Conservation (phyloP, 1,140 invertebrate genomes). For the Macrotrachela quadricornifera region DNA sequence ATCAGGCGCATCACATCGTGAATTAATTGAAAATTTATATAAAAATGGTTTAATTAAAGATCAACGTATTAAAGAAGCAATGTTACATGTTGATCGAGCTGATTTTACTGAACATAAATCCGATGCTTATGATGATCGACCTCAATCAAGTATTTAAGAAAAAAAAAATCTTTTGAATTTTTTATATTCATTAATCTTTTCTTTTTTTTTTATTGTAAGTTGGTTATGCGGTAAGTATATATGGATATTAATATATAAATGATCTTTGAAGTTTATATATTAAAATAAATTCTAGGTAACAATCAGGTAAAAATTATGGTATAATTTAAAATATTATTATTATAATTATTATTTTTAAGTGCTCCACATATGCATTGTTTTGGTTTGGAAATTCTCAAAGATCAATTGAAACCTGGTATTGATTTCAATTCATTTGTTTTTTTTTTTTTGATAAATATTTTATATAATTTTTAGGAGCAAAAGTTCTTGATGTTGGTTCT, state of each 20-base stretch:
- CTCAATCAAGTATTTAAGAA: not conserved
- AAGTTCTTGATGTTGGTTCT: constrained; percentile 75
- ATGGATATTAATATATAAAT: too few relatives aligned
- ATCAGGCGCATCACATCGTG: not conserved
- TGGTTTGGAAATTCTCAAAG: constrained; percentile 64
- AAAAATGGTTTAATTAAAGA: constrained; percentile 1
- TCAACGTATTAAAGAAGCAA: constrained; percentile 3
- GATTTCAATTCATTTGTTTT: too few relatives aligned
- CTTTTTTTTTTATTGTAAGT: too few relatives aligned
- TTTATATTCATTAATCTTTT: too few relatives aligned
- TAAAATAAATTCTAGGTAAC: too few relatives aligned
- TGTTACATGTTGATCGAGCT: constrained; percentile 3
- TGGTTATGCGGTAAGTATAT: too few relatives aligned
- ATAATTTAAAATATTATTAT: too few relatives aligned
- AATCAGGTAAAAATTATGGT: too few relatives aligned
- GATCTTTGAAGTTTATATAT: too few relatives aligned
- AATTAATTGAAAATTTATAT: constrained; percentile 7
- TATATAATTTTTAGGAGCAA: constrained; percentile 30
- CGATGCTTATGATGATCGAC: constrained; percentile 4
- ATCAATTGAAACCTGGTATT: constrained; percentile 45
- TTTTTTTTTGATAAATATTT: too few relatives aligned
- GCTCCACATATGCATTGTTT: constrained; percentile 84
- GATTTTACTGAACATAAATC: not conserved
- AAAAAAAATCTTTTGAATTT: too few relatives aligned
- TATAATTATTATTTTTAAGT: too few relatives aligned